A percentile compares a stretch with the other conserved stretches of the same genome.
phyloP scores from a whole-genome alignment of 2,113 vertebrate species.

The Andinoacara biseriatus region DNA sequence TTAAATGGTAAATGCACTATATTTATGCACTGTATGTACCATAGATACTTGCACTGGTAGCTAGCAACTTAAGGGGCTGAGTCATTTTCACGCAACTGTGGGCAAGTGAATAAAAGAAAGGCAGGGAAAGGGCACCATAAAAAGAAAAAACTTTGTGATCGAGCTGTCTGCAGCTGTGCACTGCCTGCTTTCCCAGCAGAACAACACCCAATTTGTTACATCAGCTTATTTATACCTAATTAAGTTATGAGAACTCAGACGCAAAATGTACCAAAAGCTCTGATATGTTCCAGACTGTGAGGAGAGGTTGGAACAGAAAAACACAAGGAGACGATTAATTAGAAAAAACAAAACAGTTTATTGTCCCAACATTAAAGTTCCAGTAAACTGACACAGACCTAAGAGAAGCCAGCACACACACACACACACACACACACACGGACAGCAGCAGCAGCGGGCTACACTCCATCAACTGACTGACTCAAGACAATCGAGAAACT shows the following conservation, averaged over 20 bases:
- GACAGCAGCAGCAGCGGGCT: neutral
- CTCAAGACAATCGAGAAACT: neutral
- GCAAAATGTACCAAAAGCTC: neutral
- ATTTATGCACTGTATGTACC: too few relatives aligned
- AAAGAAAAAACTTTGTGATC: too few relatives aligned
- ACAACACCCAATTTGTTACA: too few relatives aligned
- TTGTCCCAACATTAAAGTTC: constrained; percentile 32
- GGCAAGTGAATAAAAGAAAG: too few relatives aligned
- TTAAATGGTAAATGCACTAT: too few relatives aligned
- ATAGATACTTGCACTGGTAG: too few relatives aligned
- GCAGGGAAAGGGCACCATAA: too few relatives aligned
- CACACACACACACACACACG: neutral
- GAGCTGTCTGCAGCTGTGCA: too few relatives aligned
- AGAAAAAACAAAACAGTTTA: constrained; percentile 43
- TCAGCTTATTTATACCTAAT: neutral
- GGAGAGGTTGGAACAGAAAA: neutral
- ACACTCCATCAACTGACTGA: neutral
- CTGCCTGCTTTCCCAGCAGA: too few relatives aligned
- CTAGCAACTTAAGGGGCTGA: too few relatives aligned
- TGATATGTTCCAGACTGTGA: neutral
- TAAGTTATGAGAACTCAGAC: neutral
- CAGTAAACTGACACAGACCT: constrained; percentile 23
- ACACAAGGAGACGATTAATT: neutral
- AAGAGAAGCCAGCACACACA: constrained; percentile 3
- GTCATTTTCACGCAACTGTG: too few relatives aligned